A percentile compares a stretch with the other conserved stretches of the same genome.
phyloP scores from a whole-genome alignment of 2,888 invertebrate species.

The Hypolimnas misippus region DNA sequence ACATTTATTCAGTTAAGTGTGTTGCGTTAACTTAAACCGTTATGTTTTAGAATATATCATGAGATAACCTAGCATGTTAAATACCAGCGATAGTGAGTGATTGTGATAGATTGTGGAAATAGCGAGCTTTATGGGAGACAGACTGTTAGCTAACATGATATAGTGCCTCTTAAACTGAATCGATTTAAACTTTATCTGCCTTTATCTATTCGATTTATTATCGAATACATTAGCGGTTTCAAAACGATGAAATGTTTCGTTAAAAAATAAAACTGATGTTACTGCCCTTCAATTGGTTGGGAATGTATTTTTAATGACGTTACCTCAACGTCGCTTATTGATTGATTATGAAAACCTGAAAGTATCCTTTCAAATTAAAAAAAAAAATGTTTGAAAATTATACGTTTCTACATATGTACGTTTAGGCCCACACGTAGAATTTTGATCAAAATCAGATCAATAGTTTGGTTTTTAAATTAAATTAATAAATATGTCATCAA shows the following conservation, averaged over 20 bases:
- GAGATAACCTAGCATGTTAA: constrained; percentile 23
- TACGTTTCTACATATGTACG: too few relatives aligned
- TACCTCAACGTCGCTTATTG: too few relatives aligned
- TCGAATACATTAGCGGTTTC: constrained; percentile 8
- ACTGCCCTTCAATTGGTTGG: too few relatives aligned
- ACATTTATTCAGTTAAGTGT: neutral
- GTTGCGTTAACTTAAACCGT: neutral
- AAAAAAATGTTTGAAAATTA: too few relatives aligned
- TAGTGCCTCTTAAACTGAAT: constrained; percentile 28
- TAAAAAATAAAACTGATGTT: neutral
- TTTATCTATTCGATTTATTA: constrained; percentile 30
- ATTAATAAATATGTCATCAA: too few relatives aligned
- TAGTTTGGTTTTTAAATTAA: too few relatives aligned
- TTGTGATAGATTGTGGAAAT: constrained; percentile 33
- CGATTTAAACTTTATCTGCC: constrained; percentile 27
- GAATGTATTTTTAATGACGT: too few relatives aligned
- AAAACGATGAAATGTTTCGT: neutral
- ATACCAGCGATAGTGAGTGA: constrained; percentile 30
- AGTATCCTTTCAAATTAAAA: too few relatives aligned
- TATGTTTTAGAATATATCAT: constrained; percentile 11
- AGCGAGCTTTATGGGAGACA: constrained; percentile 26
- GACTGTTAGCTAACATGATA: constrained; percentile 29
- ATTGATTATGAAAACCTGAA: too few relatives aligned
- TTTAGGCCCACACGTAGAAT: too few relatives aligned
- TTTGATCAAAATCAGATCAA: too few relatives aligned